These are phyloP conservation scores for Streptopelia turtur DNA, from an alignment of 2,797 vertebrate genomes.

Conservation along the genomic window DNA sequence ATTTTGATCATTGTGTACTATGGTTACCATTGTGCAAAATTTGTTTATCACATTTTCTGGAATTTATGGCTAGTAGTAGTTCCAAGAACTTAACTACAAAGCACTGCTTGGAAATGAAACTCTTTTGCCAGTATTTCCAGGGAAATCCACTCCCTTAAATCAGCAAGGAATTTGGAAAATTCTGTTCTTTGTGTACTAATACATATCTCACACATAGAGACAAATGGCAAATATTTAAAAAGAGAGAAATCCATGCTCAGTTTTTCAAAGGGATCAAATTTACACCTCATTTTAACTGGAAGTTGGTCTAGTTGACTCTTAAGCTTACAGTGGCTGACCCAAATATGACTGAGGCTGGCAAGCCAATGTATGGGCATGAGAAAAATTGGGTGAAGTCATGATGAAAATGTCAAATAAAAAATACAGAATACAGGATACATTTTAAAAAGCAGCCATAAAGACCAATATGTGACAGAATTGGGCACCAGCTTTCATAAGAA, in stretches of 20 bases:
- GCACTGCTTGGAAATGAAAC: not conserved
- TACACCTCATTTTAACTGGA: not conserved
- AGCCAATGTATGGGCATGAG: rapidly evolving
- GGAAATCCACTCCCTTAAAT: not conserved
- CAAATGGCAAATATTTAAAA: not conserved
- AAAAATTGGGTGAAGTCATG: not conserved
- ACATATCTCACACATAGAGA: not conserved
- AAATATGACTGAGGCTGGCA: not conserved
- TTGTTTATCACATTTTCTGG: not conserved
- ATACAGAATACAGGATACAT: not conserved
- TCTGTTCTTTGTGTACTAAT: not conserved
- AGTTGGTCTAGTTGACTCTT: not conserved
- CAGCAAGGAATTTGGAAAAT: not conserved
- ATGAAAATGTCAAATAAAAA: not conserved
- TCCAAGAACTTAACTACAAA: not conserved
- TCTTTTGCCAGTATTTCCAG: not conserved
- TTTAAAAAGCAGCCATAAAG: not conserved
- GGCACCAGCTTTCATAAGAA: not conserved
- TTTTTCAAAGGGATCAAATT: not conserved
- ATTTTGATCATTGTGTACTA: not conserved
- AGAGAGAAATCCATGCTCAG: not conserved
- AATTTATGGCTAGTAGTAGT: not conserved
- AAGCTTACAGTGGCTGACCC: not conserved
- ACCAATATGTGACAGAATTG: not conserved
- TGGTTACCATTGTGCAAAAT: not conserved